Base-by-base conservation (phyloP, 2,797 vertebrate genomes). In the Xenops minutus region DNA sequence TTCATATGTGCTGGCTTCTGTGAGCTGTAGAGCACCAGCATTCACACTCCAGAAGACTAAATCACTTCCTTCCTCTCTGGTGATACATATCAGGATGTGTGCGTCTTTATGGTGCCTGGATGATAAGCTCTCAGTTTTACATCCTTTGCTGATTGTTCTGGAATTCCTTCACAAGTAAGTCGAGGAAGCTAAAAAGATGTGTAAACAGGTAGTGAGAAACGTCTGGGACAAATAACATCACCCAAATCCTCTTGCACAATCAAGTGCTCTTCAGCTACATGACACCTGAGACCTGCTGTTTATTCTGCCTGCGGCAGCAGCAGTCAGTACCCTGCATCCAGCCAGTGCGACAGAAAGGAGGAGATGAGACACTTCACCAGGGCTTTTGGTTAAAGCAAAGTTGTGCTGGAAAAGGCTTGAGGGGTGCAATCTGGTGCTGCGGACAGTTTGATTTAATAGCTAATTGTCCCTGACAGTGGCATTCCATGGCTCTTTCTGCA, bases 141-240 rank as follows among this genome's bases (percentile, higher is more conserved):
- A 92, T 87, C 79, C 76, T 92, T 54, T 74, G 22, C 67, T 72
- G 83, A 96, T 80, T 94, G 89, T 87, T 97, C 95, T 91, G 89
- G 79, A 93, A 94, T 88, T 78, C 84, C 75, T 96, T 85, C 83
- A 89, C 82, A 87, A 86, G 84, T 69, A 96, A 74, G 36, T 14
- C 19, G 12, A 93, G 54, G 49, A 90, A 95, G 86, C 26, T 87
- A 67, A 88, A 89, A 61, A 93, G 72, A 90, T 76, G 85, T 92
- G 51, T 56, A 96, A 89, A 85, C 24, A 94, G 77, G 77, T 76
- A 85, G 32, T 48, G 43, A 90, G 63, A 86, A 85, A 87, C 49
- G 15, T 46, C 80, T 52, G 29, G 68, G 55, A 92, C 52, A 84
- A 89, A 85, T 67, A 90, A 39, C 2, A 1, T 39, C 54, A 69